Conservation (phyloP, 1,140 invertebrate species). For the Reticulitermes speratus region DNA sequence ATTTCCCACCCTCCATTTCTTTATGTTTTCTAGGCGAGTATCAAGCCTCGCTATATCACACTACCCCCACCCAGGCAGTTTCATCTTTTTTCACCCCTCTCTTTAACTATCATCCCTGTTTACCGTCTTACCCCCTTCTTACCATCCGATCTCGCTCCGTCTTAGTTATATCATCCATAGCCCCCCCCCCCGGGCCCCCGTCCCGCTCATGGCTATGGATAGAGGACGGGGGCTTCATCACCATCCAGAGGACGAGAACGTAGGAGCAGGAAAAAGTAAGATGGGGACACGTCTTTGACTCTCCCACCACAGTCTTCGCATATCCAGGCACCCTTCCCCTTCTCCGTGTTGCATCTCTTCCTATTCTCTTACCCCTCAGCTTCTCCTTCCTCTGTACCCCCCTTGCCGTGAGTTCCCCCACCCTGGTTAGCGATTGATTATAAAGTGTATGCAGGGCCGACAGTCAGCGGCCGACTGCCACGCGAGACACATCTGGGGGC, state of each 20-base stretch:
- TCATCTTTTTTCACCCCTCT: slow-evolving; percentile 1
- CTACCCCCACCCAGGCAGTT: neutral
- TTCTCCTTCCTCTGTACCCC: neutral
- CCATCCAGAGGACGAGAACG: slow-evolving; percentile 7
- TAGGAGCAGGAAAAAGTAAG: slow-evolving; percentile 18
- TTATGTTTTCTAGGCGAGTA: neutral
- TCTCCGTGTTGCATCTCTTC: neutral
- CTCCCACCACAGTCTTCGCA: slow-evolving; percentile 26
- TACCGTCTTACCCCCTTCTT: slow-evolving; percentile 23
- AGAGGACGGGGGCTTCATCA: slow-evolving; percentile 12
- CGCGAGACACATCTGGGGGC: slow-evolving; percentile 9
- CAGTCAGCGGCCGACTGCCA: slow-evolving; percentile 34
- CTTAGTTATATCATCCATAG: slow-evolving; percentile 6
- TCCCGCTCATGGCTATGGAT: neutral
- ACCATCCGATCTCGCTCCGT: slow-evolving; percentile 6
- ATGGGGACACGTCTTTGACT: slow-evolving; percentile 29
- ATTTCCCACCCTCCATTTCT: neutral
- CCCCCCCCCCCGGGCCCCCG: neutral
- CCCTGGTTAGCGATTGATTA: slow-evolving; percentile 35
- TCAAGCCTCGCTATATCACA: neutral
- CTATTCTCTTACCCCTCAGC: slow-evolving; percentile 1
- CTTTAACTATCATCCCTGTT: slow-evolving; percentile 27
- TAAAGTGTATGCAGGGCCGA: slow-evolving; percentile 36
- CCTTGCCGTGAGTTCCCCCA: neutral
- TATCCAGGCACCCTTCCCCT: slow-evolving; percentile 30